Conservation (phyloP, 2,797 vertebrate genomes). For the Ispidina lecontei region DNA sequence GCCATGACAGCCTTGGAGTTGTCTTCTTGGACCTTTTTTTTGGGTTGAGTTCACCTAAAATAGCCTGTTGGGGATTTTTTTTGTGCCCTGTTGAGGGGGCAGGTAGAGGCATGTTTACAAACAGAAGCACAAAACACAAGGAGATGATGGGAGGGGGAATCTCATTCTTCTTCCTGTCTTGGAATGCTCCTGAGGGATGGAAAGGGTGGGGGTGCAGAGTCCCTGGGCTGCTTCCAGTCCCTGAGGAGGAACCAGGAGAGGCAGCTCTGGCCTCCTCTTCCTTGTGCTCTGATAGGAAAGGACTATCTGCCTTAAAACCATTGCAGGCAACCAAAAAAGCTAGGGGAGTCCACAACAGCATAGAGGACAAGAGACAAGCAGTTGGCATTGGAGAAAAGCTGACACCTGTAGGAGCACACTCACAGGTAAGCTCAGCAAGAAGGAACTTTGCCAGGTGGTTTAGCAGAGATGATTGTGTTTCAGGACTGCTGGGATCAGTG, state of each 20-base stretch:
- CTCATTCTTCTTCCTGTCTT: neutral
- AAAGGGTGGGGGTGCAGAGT: fast-evolving
- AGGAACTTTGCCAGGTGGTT: neutral
- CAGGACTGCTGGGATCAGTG: neutral
- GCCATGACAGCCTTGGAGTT: conserved; percentile 54
- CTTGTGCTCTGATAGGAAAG: neutral
- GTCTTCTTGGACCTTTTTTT: neutral
- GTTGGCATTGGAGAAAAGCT: neutral
- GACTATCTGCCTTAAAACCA: neutral
- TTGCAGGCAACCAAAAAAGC: neutral
- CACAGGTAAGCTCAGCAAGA: fast-evolving
- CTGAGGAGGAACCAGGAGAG: neutral
- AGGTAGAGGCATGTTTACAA: neutral
- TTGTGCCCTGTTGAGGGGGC: neutral
- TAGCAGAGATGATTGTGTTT: neutral
- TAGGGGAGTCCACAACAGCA: fast-evolving
- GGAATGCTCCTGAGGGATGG: neutral
- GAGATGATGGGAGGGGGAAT: neutral
- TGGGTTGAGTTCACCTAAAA: neutral
- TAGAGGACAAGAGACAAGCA: neutral
- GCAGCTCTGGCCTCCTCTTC: neutral
- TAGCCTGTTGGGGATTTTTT: neutral
- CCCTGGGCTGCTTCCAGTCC: neutral
- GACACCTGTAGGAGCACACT: fast-evolving
- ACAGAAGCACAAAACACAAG: neutral